A percentile compares a stretch with the other conserved stretches of the same genome.
Evolutionary conservation across 37 sponge, comb jelly and placozoan species (phyloP).

Genomic region (Aplysina aerophoba): DNA sequence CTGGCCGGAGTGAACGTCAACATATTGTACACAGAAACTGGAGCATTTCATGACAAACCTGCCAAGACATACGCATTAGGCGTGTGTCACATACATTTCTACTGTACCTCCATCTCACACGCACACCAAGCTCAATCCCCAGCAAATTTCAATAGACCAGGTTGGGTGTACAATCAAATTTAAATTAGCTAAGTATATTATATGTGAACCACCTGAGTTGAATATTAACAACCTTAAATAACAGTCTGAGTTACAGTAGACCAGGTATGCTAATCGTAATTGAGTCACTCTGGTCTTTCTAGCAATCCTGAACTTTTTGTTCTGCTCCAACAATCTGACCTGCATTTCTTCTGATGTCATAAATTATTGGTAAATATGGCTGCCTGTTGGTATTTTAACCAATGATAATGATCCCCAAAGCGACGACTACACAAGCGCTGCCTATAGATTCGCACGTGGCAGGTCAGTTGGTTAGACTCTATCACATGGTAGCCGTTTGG

Average conservation of each 20-base stretch:
- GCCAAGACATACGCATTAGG: constrained; percentile 3
- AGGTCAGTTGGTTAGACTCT: no score
- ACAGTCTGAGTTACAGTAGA: constrained; percentile 3
- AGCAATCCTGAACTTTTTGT: not conserved
- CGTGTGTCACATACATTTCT: not conserved
- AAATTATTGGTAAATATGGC: not conserved
- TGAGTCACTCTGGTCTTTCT: not conserved
- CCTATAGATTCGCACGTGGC: no score
- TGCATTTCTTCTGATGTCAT: not conserved
- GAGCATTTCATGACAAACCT: no score
- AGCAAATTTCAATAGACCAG: not conserved
- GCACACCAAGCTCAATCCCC: no score
- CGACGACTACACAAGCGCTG: no score
- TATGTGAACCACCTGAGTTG: not conserved
- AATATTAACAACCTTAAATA: not conserved
- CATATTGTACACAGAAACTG: no score
- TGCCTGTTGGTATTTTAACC: not conserved
- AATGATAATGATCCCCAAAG: no score
- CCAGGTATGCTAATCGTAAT: not conserved
- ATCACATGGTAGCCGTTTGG: no score
- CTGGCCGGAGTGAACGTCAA: no score
- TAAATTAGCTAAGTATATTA: no score
- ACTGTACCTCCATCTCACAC: not conserved
- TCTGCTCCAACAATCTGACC: not conserved
- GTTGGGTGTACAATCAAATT: not conserved